Evolutionary conservation across 2,797 vertebrate species (phyloP), one percentile per base, ranked within the genome.

Genomic region (Scolopax rusticola): DNA sequence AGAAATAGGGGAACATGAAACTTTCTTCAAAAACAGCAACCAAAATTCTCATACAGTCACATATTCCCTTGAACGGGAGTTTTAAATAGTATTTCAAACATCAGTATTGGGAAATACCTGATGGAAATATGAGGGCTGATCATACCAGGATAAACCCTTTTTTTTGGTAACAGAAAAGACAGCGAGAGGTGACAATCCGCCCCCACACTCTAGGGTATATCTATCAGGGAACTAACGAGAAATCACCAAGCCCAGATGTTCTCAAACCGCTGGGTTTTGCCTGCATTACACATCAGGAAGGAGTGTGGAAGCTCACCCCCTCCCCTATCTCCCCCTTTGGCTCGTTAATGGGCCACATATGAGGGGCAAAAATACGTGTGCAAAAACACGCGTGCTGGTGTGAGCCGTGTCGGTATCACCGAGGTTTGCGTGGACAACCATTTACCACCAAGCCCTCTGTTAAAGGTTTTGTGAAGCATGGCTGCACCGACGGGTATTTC

Each of bases 401-500:
- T 8, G 30, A n/a, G 68, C 0, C 0, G 27, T 6, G 73, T 3
- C 15, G 41, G 32, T 11, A 8, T 8, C 40, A 7, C 23, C 1
- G 60, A 4, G 40, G 11, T 32, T 16, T 32, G 64, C 56, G 2
- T 1, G 15, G 28, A 7, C 41, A 27, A 2, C 2, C 15, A 0
- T 4, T 21, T 21, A 14, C 43, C 23, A 1, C 23, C 2, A 7
- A 28, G 33, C 17, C 30, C n/a, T 10, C 27, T 5, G 23, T 15
- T 48, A 33, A 61, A 38, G 50, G 2, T 25, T 5, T 4, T 11
- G 3, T 4, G 5, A 21, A 30, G 47, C 6, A 2, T 5, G 84
- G 54, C 90, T 97, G 96, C 93, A 96, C 48, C 51, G 51, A 68
- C 88, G 30, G 59, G 8, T 38, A 3, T 33, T 71, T 91, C 97